A percentile compares a stretch with the other conserved stretches of the same genome.
phyloP scores from a whole-genome alignment of 2,797 vertebrate species.

The Champsocephalus esox region DNA sequence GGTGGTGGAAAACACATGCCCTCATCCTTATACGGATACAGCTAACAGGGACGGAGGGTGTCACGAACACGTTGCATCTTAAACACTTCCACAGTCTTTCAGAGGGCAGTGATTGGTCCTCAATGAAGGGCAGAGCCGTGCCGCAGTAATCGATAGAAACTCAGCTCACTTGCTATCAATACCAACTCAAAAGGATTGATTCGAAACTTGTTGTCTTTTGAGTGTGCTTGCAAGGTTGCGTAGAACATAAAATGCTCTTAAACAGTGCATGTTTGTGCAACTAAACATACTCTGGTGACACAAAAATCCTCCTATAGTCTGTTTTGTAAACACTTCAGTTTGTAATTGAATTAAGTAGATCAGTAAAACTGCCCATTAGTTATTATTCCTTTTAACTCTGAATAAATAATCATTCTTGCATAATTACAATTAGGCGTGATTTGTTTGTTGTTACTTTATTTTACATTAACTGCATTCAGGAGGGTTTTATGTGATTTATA shows the following conservation, averaged over 20 bases:
- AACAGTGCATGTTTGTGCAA: neutral
- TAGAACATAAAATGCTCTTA: slow-evolving; percentile 19
- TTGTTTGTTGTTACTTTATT: neutral
- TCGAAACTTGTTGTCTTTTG: slow-evolving; percentile 32
- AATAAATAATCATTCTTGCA: neutral
- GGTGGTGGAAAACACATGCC: neutral
- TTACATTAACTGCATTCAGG: neutral
- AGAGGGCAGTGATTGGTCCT: slow-evolving; percentile 40
- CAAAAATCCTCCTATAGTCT: neutral
- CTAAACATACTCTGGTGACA: slow-evolving; percentile 7
- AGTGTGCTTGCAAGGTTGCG: slow-evolving; percentile 19
- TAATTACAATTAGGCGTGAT: neutral
- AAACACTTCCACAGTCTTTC: slow-evolving; percentile 34
- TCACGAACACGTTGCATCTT: slow-evolving; percentile 4
- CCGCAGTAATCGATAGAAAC: slow-evolving; percentile 47
- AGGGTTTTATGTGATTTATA: neutral
- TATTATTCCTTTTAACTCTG: neutral
- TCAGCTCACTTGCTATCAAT: slow-evolving; percentile 50
- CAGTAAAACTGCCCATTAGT: neutral
- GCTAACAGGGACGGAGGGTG: neutral
- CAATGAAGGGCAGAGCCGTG: slow-evolving; percentile 51
- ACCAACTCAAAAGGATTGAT: slow-evolving; percentile 55
- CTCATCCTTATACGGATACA: neutral
- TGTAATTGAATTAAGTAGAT: neutral
- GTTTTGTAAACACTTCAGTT: neutral